phyloP scores from a whole-genome alignment of 1,140 invertebrate genomes.

The Sinella curviseta region DNA sequence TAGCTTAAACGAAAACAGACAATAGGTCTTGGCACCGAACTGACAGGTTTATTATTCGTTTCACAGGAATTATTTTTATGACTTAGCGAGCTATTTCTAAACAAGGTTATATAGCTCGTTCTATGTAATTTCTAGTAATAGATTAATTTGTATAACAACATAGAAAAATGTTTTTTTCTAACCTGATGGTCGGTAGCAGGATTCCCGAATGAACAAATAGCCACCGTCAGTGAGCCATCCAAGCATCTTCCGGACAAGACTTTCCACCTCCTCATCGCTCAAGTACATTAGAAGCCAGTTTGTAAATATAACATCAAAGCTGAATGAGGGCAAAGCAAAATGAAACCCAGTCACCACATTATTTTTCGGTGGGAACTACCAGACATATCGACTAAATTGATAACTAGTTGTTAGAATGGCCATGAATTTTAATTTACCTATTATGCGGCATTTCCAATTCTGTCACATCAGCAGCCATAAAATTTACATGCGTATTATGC shows the following conservation, averaged over 20 bases:
- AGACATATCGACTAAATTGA: neutral
- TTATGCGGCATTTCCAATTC: constrained; percentile 55
- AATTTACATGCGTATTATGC: constrained; percentile 58
- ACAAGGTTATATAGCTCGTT: too few relatives aligned
- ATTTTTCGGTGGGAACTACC: neutral
- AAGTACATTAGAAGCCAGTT: constrained; percentile 69
- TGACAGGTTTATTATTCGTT: too few relatives aligned
- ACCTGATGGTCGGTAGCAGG: constrained; percentile 62
- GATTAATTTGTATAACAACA: too few relatives aligned
- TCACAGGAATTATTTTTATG: too few relatives aligned
- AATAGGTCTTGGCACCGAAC: too few relatives aligned
- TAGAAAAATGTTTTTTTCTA: too few relatives aligned
- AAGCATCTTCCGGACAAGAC: constrained; percentile 57
- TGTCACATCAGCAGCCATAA: constrained; percentile 60
- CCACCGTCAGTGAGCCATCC: constrained; percentile 60
- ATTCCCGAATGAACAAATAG: constrained; percentile 60
- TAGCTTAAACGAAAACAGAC: too few relatives aligned
- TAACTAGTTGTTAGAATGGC: too few relatives aligned
- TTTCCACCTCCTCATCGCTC: constrained; percentile 58
- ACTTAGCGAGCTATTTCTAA: too few relatives aligned
- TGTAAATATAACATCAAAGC: constrained; percentile 62
- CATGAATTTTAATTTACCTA: constrained; percentile 47
- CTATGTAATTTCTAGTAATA: too few relatives aligned
- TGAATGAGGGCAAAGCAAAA: neutral
- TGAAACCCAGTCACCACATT: neutral